Evolutionary conservation across 1,140 invertebrate genomes (phyloP).

Genomic region (Atta colombica): DNA sequence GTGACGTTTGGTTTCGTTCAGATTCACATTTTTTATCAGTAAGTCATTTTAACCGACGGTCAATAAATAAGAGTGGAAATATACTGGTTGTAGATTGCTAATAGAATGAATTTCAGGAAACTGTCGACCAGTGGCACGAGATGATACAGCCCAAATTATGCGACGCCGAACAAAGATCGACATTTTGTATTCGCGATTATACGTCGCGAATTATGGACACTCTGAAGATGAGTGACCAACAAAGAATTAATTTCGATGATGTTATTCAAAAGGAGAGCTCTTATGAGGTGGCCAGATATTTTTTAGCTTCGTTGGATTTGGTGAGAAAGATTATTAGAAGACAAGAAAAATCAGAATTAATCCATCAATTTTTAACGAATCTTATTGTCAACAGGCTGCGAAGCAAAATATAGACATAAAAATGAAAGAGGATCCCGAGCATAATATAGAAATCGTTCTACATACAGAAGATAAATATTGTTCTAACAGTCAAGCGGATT

Average conservation of each 20-base stretch:
- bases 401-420: slow-evolving; percentile 65
- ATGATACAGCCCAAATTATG: slow-evolving; percentile 78
- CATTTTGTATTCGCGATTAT: slow-evolving; percentile 81
- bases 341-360: background rate
- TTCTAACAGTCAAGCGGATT: background rate
- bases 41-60: slow-evolving; percentile 41
- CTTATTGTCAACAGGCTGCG: slow-evolving; percentile 60
- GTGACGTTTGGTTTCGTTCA: slow-evolving; percentile 7
- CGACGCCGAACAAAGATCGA: slow-evolving; percentile 74
- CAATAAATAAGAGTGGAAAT: slow-evolving; percentile 71
- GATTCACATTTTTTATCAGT: slow-evolving; percentile 51
- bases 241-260: slow-evolving; percentile 73
- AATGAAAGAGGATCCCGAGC: background rate
- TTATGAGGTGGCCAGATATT: slow-evolving; percentile 80
- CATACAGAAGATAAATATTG: background rate
- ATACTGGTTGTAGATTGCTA: slow-evolving; percentile 70
- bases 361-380: background rate
- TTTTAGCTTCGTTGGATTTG: slow-evolving; percentile 81
- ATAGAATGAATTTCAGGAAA: slow-evolving; percentile 76
- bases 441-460: slow-evolving; percentile 63
- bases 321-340: slow-evolving; percentile 61
- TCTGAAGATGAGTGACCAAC: slow-evolving; percentile 65
- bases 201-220: slow-evolving; percentile 73
- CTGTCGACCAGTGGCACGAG: slow-evolving; percentile 80
- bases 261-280: slow-evolving; percentile 72